phyloP scores from a whole-genome alignment of 2,797 vertebrate genomes.

The Taeniopygia guttata region DNA sequence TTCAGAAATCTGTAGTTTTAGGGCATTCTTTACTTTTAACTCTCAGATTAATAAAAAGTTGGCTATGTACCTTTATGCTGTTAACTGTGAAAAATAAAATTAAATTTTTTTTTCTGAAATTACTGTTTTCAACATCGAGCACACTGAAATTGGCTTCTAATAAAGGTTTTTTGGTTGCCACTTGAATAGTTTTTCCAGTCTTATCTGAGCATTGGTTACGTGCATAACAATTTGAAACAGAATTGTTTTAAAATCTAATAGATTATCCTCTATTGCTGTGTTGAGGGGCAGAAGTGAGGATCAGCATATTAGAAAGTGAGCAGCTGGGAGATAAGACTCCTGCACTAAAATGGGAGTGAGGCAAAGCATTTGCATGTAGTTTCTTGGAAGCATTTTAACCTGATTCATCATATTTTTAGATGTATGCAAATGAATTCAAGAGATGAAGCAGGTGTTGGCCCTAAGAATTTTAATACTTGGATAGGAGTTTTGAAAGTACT shows the following conservation, averaged over 20 bases:
- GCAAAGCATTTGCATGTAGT: neutral
- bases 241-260: neutral
- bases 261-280: neutral
- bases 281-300: neutral
- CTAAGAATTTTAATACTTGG: neutral
- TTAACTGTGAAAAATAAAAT: neutral
- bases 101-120: neutral
- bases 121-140: neutral
- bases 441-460: neutral
- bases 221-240: neutral
- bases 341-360: neutral
- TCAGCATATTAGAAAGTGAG: neutral
- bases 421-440: neutral
- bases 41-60: neutral
- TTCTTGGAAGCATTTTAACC: neutral
- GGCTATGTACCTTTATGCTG: fast-evolving
- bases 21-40: neutral
- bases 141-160: neutral
- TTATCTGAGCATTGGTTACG: neutral
- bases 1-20: neutral
- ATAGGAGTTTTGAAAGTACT: neutral
- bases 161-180: neutral
- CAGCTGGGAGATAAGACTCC: neutral
- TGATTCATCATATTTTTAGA: neutral
- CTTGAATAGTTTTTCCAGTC: neutral